These are phyloP conservation scores for Eclectus roratus DNA, from an alignment of 2,113 vertebrate species.

Conservation along the genomic window DNA sequence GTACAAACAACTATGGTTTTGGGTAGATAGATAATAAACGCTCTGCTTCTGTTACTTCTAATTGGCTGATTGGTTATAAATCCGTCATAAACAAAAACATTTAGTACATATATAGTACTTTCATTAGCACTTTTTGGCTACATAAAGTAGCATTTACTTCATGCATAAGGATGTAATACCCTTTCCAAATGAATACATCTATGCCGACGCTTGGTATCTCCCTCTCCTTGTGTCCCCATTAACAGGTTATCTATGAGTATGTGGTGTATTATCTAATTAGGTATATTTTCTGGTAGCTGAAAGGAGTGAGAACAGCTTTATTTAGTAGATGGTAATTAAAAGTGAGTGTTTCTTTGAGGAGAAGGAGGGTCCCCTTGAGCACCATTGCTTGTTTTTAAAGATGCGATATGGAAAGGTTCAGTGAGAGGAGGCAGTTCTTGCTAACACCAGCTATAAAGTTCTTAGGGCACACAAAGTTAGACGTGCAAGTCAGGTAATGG, in stretches of 20 bases:
- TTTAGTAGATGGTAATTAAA: neutral
- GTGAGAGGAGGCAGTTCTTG: neutral
- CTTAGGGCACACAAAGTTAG: neutral
- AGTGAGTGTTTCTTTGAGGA: neutral
- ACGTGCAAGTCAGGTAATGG: neutral
- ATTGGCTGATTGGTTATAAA: neutral
- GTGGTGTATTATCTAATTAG: neutral
- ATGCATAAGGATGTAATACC: neutral
- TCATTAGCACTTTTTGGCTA: neutral
- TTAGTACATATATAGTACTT: neutral
- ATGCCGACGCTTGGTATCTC: neutral
- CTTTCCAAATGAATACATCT: neutral
- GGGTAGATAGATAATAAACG: neutral
- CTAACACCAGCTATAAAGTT: neutral
- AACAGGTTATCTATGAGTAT: neutral
- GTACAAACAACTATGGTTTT: neutral
- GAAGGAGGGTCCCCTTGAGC: neutral
- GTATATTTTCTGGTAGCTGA: neutral
- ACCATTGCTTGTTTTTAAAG: neutral
- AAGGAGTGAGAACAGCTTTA: neutral
- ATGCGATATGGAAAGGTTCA: neutral
- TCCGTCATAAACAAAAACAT: neutral
- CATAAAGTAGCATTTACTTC: neutral
- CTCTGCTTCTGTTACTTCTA: neutral
- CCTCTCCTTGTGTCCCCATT: neutral